A percentile compares a stretch with the other conserved stretches of the same genome.
Conservation (phyloP, 2,888 invertebrate genomes). For the Ectemnius cavifrons region DNA sequence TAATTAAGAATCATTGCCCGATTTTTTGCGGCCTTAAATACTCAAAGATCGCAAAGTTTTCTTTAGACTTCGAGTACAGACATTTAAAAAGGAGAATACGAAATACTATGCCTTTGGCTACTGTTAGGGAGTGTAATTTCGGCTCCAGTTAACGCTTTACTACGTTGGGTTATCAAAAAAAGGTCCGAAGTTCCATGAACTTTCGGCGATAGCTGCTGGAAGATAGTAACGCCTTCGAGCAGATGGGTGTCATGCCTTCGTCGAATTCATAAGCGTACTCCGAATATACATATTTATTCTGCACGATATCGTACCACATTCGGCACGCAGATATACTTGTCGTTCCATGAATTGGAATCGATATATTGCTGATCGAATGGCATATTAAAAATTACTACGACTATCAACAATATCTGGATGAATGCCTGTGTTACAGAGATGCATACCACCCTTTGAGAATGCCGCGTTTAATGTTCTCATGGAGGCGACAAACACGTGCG, state of each 20-base stretch:
- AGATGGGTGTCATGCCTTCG: constrained; percentile 3
- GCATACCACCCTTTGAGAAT: constrained; percentile 97
- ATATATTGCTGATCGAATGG: no score
- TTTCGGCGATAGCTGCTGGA: constrained; percentile 58
- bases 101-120: not conserved
- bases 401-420: no score
- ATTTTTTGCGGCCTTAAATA: no score
- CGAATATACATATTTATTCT: not conserved
- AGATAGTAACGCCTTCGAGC: constrained; percentile 33
- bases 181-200: constrained; percentile 66
- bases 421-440: constrained; percentile 83
- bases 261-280: not conserved
- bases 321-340: no score
- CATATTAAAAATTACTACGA: no score
- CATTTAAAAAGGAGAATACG: no score
- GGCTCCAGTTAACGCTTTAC: constrained; percentile 39
- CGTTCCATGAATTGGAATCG: no score
- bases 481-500: constrained; percentile 98
- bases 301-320: no score
- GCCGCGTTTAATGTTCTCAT: constrained; percentile 94
- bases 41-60: no score
- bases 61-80: no score
- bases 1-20: no score
- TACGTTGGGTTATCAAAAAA: constrained; percentile 66
- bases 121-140: constrained; percentile 27